Evolutionary conservation across 2,888 invertebrate genomes (phyloP), one percentile per base, ranked within the genome.

Genomic region (Sinotaia quadrata): DNA sequence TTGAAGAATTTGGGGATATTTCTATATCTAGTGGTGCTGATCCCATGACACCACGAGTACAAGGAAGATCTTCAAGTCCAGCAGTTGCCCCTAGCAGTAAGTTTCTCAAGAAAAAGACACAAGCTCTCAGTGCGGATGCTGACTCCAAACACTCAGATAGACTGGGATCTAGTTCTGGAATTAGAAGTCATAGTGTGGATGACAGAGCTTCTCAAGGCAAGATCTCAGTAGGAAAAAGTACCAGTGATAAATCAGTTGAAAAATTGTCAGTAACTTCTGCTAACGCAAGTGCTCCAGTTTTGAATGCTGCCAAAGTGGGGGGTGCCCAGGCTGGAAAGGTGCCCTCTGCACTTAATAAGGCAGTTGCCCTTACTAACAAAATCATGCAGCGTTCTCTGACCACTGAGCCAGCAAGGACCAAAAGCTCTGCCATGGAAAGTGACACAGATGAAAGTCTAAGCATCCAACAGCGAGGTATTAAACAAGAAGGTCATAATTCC

Each of bases 1-100:
- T 82, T 75, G 82, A 82, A 67, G 83, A 83, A 47, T 71, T 77
- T 51, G 83, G 82, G 4, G 84, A 84, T n/a, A 80, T 84, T 18
- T 83, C 83, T 7, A 81, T 84, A 15, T 83, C 84, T 0, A 84
- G 83, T 76, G 79, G 76, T 12, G 69, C 77, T 7, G 79, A 82
- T 51, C 52, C 58, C 21, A 75, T 47, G 73, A 79, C 62, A 68
- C 77, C 72, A 41, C 69, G 33, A 59, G 73, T 49, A 33, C 69
- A 18, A 29, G n/a, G n/a, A n/a, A 69, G 59, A n/a, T 69, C 31
- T 69, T 72, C 54, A 41, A 72, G 75, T 31, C 75, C 76, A 12
- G 51, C 70, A 18, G 51, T 75, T 18, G 68, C 75, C 8, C 62
- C 77, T 7, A 76, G 76, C n/a, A 82, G 78, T 68, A 83, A 80